Base-by-base conservation (phyloP, 2,888 invertebrate genomes). In the Helleia helle region DNA sequence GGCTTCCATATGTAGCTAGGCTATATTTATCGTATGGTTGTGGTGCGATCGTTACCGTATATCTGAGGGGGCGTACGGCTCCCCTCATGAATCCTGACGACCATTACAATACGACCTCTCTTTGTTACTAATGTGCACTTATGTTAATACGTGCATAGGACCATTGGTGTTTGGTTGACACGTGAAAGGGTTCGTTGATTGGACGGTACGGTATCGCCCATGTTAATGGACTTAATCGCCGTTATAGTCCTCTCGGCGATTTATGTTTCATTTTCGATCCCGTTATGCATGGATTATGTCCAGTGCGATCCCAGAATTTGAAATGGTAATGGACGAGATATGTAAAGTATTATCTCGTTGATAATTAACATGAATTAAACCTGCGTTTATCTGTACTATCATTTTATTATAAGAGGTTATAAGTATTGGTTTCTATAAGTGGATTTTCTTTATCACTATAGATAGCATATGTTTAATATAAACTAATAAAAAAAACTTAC, bases 211-310 rank as follows among this genome's bases (percentile, higher is more conserved):
- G 67, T 62, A 65, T 66, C 56, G 61, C 58, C 66, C 67, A 67
- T 72, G 83, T 83, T 84, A 84, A 84, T 84, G 74, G 79, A 67
- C 65, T 80, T 83, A 84, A 84, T 84, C 76, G 81, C 67, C 70
- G 63, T 38, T 66, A 12, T 14, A 71, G 79, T 80, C 74, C 73
- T 75, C 70, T 68, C 59, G 58, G 61, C 74, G 74, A 83, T 83
- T 84, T 84, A 84, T 83, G 84, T 80, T 80, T 81, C 80, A 83
- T 84, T 83, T 80, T 81, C 79, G 80, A 83, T 84, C 79, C 77
- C 70, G 73, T 80, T 83, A 80, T 72, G 73, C 72, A 64, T 60
- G 81, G 80, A 80, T 81, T 79, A 81, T 71, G 63, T 61, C 65
- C 58, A 56, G 6, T 24, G 36, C 24, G 36, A 11, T 13, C 12